Base-by-base conservation (phyloP, 2,797 vertebrate species). In the Pangasius larnaudii region DNA sequence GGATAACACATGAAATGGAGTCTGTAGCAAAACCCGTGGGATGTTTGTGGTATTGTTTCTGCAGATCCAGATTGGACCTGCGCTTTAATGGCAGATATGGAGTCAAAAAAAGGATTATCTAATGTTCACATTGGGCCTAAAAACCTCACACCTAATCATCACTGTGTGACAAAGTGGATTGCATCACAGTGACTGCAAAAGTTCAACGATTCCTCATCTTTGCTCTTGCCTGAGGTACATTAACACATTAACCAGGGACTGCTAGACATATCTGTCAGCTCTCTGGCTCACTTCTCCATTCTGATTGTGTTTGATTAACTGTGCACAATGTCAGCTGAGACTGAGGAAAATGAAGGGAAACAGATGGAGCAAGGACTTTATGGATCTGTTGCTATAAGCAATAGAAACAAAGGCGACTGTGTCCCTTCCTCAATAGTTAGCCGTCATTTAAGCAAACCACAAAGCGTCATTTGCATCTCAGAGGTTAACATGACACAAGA, bases 391-490 rank as follows among this genome's bases (percentile, higher is more conserved):
- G 42, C 88, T 51, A 89, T 63, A 75, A 84, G 79, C 75, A 69
- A 49, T 72, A 65, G 69, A 86, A 88, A 90, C 89, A 91, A 90
- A 89, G 78, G 78, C 63, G 63, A 69, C 81, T 79, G 78, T 89
- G 87, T 88, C 51, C 51, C 81, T 85, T 86, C 79, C 53, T 88
- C 83, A 56, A 18, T 39, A 61, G 74, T 78, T 90, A 74, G 42
- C 53, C 42, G 51, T 81, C 67, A 83, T 88, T 86, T 88, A 75
- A 88, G 87, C 71, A 61, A 65, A 88, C 74, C 63, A 86, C 78
- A 87, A 86, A 88, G 83, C 71, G 39, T 79, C 51, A 86, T 91
- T 79, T 88, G 80, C 84, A 92, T 88, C 46, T 86, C 77, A 89
- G 81, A 90, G 59, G 75, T 88, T 83, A 75, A 83, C 53, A 65